Evolutionary conservation across 2,113 vertebrate species (phyloP), one percentile per base, ranked within the genome.

Genomic region (Epinephelus moara): DNA sequence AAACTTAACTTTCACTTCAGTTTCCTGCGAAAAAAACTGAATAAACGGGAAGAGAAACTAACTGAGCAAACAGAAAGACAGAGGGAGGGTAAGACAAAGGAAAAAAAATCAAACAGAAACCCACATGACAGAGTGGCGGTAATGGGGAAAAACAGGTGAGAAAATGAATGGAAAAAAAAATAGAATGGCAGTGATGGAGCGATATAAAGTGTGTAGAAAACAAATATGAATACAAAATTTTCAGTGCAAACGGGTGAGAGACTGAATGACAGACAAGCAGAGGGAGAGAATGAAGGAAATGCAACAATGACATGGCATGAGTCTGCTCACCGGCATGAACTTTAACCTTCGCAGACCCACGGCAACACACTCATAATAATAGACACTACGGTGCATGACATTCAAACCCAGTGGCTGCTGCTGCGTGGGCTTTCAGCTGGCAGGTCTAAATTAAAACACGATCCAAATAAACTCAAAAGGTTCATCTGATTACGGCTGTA

Each of bases 41-140:
- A 56, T 17, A 80, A 80, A 84, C 19, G 75, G 76, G 73, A 86
- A 89, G 75, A 76, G 75, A 91, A 92, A 85, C 62, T 72, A 17
- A 88, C 53, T 33, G 64, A 86, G 33, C 8, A 55, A 62, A 86
- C 55, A 78, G 61, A 83, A 59, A 42, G 30, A 47, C 10, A 50
- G 63, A 50, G 23, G 42, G 45, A 61, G 27, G 61, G 53, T 53
- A 42, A 60, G 25, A 50, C 10, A 55, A 55, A 76, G 37, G 14
- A 1, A 14, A 47, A 30, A 47, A 50, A 37, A 37, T 37, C 18
- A 47, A 23, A 23, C 13, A 49, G 27, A 40, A 42, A 76, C 17
- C 53, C 52, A 55, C 14, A 45, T 0, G 6, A 37, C 3, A 52
- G n/a, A 74, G 63, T 25, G 61, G 23, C 4, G 3, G 27, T 9